Percentiles rank a stretch among this genome's conserved stretches.
These are phyloP conservation scores for Adelosebastes latens DNA, from an alignment of 2,797 vertebrate species.

Conservation along the genomic window DNA sequence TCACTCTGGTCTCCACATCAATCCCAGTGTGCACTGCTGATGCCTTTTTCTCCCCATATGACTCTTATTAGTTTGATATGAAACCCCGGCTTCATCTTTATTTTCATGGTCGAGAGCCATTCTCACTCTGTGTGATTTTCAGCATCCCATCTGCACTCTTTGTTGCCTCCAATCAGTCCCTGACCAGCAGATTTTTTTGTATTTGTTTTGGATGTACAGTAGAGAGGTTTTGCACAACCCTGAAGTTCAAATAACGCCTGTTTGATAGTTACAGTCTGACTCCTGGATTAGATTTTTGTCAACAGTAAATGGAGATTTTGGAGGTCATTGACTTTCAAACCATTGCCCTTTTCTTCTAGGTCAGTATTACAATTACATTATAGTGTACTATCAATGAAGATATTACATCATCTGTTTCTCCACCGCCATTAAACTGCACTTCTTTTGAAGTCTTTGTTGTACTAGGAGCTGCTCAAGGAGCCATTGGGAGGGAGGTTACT, in stretches of 20 bases:
- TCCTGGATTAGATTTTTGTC: conserved; percentile 61
- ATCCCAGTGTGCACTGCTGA: conserved; percentile 49
- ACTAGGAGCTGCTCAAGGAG: conserved; percentile 61
- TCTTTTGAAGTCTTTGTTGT: conserved; percentile 51
- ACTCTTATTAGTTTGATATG: conserved; percentile 72
- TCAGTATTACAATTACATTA: conserved; percentile 42
- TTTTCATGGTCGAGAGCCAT: conserved; percentile 58
- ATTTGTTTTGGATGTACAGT: conserved; percentile 69
- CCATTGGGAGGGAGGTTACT: conserved; percentile 58
- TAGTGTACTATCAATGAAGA: conserved; percentile 3
- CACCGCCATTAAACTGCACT: conserved; percentile 42
- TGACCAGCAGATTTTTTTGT: conserved; percentile 22
- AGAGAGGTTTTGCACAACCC: conserved; percentile 41
- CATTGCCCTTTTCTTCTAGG: conserved; percentile 28
- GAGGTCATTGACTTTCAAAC: conserved; percentile 36
- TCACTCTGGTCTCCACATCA: conserved; percentile 67
- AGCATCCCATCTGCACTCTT: conserved; percentile 41
- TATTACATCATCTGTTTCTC: conserved; percentile 53
- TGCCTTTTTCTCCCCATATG: conserved; percentile 69
- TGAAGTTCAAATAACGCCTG: conserved; percentile 38
- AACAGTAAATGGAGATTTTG: conserved; percentile 47
- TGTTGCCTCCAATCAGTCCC: conserved; percentile 53
- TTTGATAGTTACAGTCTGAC: conserved; percentile 46
- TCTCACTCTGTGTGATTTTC: conserved; percentile 56
- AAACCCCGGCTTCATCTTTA: conserved; percentile 60